Base-by-base conservation (phyloP, 92 coral and sea anemone species). In the Hydrozoanthus gracilis region DNA sequence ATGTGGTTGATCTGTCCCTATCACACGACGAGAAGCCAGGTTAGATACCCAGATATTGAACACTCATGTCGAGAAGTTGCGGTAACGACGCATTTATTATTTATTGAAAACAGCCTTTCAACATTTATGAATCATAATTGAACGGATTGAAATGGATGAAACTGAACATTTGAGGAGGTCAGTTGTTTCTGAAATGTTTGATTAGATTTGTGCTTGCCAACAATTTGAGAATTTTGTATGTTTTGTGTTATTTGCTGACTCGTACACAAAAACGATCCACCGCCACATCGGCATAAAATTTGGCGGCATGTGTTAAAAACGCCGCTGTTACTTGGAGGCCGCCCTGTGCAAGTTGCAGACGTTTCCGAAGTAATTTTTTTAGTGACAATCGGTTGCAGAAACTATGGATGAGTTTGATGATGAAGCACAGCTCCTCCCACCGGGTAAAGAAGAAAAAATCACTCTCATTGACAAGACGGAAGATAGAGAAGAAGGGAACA, bases 321-420 rank as follows among this genome's bases (percentile, higher is more conserved):
- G 44, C n/a, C 35, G 8, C 39, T 27, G 11, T 51, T 13, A 48
- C 51, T 9, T 15, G 18, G 45, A 61, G 58, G 6, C 67, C 71
- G 50, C 2, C 9, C 12, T 51, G 50, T 44, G 39, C 13, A 58
- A 14, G 46, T 15, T 61, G 20, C 35, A 44, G 48, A 44, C 18
- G 4, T 3, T 62, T 64, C n/a, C 8, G 17, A 64, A 65, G 8
- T 11, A 80, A 56, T 1, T 47, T 49, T 79, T 18, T 13, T 7
- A 4, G 1, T 20, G 9, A 47, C 10, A 16, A 12, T 48, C 50
- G 49, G 51, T 9, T 52, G 10, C n/a, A 49, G 85, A 80, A 80
- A 35, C n/a, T 6, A 80, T 80, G 85, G 85, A 80, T 80, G 85
- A 80, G 66, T 80, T 80, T 64, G 85, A 80, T 17, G 85, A 80